A percentile compares a stretch with the other conserved stretches of the same genome.
Evolutionary conservation across 2,113 vertebrate genomes (phyloP).

Genomic region (Chaetura pelagica): DNA sequence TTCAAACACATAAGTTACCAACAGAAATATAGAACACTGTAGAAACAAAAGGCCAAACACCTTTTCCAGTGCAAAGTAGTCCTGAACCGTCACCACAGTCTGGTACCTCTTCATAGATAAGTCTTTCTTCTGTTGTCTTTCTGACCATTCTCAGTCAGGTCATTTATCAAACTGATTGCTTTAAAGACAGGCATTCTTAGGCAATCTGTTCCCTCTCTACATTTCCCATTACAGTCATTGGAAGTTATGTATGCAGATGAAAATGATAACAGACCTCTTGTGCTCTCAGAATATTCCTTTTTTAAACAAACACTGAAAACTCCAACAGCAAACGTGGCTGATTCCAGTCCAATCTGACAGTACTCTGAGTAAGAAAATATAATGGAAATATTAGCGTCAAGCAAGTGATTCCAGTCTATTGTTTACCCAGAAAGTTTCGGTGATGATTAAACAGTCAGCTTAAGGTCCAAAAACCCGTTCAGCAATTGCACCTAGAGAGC

Average conservation of each 20-base stretch:
- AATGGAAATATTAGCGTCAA: not conserved
- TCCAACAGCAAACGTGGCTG: not conserved
- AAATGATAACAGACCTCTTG: conserved; percentile 51
- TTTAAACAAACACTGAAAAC: conserved; percentile 26
- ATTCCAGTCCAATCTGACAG: not conserved
- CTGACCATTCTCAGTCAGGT: conserved; percentile 14
- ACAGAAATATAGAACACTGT: not conserved
- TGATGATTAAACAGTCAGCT: not conserved
- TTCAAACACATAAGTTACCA: not conserved
- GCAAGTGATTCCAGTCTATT: not conserved
- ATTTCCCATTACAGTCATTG: conserved; percentile 63
- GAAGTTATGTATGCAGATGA: conserved; percentile 63
- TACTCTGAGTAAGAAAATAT: not conserved
- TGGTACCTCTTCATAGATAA: conserved; percentile 7
- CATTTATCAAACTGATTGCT: conserved; percentile 58
- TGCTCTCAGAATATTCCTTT: not conserved
- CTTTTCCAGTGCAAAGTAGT: not conserved
- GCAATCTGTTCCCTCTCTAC: conserved; percentile 56
- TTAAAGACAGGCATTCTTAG: conserved; percentile 67
- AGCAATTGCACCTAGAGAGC: not conserved
- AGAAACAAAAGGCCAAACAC: not conserved
- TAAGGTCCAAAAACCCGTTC: not conserved
- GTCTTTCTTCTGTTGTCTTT: conserved; percentile 30
- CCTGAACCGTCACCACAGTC: not conserved
- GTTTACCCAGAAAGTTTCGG: not conserved